Evolutionary conservation across 2,113 vertebrate species (phyloP), one percentile per base, ranked within the genome.

Genomic region (Solea solea): DNA sequence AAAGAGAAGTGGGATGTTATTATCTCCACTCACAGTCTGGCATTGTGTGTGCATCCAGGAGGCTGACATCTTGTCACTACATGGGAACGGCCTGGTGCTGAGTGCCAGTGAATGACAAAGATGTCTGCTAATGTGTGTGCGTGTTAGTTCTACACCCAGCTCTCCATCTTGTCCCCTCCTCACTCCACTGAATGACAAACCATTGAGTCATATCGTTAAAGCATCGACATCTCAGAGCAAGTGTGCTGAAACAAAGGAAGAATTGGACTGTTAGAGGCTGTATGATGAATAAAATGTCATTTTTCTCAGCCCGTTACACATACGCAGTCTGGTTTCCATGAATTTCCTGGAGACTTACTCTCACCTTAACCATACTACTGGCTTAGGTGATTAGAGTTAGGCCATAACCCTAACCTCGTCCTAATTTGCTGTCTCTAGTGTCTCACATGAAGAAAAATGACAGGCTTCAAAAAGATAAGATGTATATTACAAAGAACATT

Each of bases 51-150:
- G 72, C 50, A 55, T 28, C 7, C n/a, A 64, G 49, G 25, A 68
- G 10, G 21, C 52, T 72, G 64, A 75, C 72, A 59, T 55, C 49
- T 71, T 74, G 67, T 75, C 72, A 59, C 62, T 67, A 63, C 71
- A 71, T 27, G 42, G 41, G 39, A 61, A 50, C 68, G 57, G 51
- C 16, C 34, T 53, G 69, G 64, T 4, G 8, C 55, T 44, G 51
- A 76, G 60, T 73, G 65, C 28, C 15, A 49, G 45, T 66, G 58
- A 73, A 54, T 77, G 52, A 68, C 21, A 0, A 48, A 72, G 25
- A 40, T 69, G 50, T 65, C 46, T 66, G 45, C n/a, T 34, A 8
- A n/a, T 67, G 7, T 63, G 14, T 41, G 14, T 65, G 46, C 25
- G 12, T 56, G 5, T 62, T 34, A 25, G 46, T 58, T 39, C 15